These are phyloP conservation scores for Netta rufina DNA, from an alignment of 2,797 vertebrate genomes.

Conservation along the genomic window DNA sequence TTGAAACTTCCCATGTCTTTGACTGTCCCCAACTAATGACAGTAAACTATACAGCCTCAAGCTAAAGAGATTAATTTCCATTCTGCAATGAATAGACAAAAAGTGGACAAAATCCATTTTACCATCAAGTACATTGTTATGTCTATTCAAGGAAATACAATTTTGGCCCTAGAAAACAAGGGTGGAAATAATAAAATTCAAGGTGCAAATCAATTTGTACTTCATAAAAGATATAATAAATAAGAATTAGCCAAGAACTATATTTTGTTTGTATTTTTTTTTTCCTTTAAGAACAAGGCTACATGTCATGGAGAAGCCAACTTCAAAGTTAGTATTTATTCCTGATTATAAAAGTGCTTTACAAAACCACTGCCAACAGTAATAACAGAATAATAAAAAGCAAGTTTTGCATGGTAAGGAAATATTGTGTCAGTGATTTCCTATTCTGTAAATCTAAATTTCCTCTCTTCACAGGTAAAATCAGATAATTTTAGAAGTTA, in stretches of 20 bases:
- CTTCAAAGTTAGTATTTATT: not conserved
- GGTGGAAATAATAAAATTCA: conserved; percentile 10
- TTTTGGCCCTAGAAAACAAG: not conserved
- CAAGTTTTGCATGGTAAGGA: not conserved
- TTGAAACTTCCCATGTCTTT: conserved; percentile 88
- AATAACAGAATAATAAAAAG: not conserved
- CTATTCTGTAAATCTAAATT: not conserved
- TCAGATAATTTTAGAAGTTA: not conserved
- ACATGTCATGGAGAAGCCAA: not conserved
- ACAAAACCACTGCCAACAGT: not conserved
- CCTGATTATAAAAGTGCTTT: not conserved
- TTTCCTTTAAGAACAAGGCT: not conserved
- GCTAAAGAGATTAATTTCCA: conserved; percentile 86
- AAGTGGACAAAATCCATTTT: conserved; percentile 33
- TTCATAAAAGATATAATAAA: conserved; percentile 5
- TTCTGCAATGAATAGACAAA: conserved; percentile 72
- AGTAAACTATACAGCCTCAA: conserved; percentile 82
- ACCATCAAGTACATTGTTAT: conserved; percentile 21
- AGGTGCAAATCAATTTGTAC: not conserved
- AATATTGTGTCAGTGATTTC: not conserved
- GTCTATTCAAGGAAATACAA: conserved; percentile 41
- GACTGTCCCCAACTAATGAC: conserved; percentile 84
- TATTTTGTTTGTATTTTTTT: not conserved
- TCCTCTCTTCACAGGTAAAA: not conserved
- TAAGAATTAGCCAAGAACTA: not conserved